Evolutionary conservation across 1,140 invertebrate genomes (phyloP).

Genomic region (Chironomus tepperi): DNA sequence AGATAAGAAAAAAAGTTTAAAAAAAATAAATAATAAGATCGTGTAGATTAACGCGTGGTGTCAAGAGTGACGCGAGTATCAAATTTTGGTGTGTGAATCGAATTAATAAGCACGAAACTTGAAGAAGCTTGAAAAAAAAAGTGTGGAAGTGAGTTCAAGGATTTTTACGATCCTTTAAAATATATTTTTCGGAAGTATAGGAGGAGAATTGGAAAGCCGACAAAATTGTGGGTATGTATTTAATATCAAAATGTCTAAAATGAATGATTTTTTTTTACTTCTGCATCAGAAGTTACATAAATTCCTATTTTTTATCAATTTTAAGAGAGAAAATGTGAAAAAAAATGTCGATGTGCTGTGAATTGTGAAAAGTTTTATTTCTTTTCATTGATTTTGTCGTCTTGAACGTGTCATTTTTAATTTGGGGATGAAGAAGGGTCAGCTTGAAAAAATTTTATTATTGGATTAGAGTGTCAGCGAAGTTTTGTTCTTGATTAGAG

Average conservation of each 20-base stretch:
- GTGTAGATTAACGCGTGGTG: too few species aligned
- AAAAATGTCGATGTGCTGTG: too few species aligned
- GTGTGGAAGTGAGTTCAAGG: neutral
- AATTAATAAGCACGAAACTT: neutral
- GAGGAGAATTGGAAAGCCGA: slow-evolving; percentile 20
- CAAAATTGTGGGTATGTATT: slow-evolving; percentile 19
- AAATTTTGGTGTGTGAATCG: too few species aligned
- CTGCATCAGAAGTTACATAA: neutral
- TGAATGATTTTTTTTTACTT: neutral
- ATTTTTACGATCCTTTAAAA: neutral
- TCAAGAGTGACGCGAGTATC: too few species aligned
- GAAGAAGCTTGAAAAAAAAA: neutral
- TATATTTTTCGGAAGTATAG: neutral
- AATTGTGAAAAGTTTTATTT: neutral
- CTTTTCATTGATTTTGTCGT: neutral
- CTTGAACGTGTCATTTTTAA: neutral
- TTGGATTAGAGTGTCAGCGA: too few species aligned
- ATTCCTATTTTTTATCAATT: neutral
- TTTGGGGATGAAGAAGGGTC: too few species aligned
- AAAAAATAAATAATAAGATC: too few species aligned
- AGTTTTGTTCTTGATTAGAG: too few species aligned
- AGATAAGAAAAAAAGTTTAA: too few species aligned
- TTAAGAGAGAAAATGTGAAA: neutral
- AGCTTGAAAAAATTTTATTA: too few species aligned
- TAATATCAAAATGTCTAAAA: neutral